phyloP scores from a whole-genome alignment of 2,797 vertebrate species.

The Poecilia velifera region DNA sequence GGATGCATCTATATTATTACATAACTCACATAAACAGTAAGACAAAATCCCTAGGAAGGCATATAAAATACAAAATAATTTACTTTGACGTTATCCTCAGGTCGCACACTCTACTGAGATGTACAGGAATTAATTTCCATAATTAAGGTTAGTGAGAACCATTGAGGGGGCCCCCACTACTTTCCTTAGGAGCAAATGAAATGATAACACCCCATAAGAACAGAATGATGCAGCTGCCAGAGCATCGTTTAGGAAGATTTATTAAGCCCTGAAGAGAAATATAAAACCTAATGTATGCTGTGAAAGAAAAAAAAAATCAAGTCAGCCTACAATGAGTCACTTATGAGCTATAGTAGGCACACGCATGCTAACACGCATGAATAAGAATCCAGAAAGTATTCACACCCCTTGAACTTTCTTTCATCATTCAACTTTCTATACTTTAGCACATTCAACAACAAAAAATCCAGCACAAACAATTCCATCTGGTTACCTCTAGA shows the following conservation, averaged over 20 bases:
- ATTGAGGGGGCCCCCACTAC: neutral
- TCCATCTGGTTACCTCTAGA: neutral
- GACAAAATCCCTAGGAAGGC: neutral
- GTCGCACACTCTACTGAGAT: slow-evolving; percentile 8
- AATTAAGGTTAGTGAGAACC: slow-evolving; percentile 9
- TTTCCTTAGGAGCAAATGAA: neutral
- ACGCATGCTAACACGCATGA: neutral
- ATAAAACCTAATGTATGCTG: neutral
- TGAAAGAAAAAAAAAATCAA: neutral
- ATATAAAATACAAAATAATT: slow-evolving; percentile 1
- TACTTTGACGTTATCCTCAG: slow-evolving; percentile 8
- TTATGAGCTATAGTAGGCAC: neutral
- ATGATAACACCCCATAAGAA: neutral
- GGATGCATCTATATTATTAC: neutral
- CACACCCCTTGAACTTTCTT: neutral
- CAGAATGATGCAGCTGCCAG: slow-evolving; percentile 5
- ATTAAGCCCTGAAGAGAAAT: slow-evolving; percentile 9
- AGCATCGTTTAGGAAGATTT: slow-evolving; percentile 8
- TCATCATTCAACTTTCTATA: neutral
- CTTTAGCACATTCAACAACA: neutral
- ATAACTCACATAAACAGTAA: neutral
- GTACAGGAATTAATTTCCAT: slow-evolving; percentile 6
- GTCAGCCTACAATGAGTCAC: neutral
- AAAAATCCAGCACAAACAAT: neutral
- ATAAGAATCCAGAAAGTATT: neutral